Base-by-base conservation (phyloP, 2,888 invertebrate species). In the Megamerina dolium region DNA sequence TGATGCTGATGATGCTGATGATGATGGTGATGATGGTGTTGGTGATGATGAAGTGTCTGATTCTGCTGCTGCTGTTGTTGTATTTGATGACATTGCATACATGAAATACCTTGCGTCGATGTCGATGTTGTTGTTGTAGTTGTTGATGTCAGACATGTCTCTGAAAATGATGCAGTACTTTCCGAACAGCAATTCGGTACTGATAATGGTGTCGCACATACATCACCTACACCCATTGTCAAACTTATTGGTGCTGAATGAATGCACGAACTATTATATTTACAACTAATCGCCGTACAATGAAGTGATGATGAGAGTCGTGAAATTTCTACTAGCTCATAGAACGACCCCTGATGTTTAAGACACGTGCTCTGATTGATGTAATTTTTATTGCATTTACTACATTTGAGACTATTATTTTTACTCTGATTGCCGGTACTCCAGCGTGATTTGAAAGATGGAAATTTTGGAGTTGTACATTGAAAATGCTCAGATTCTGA, bases 271-370 rank as follows among this genome's bases (percentile, higher is more conserved):
- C 57, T 52, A 12, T 54, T 53, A 30, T 63, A 62, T 23, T 58
- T 55, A 44, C 69, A 70, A 38, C 55, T 61, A 13, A 64, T 59
- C 5, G 63, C 54, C 29, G 64, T 56, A 37, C 66, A 67, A 10
- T 62, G 61, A n/a, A 61, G 56, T 12, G 65, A 55, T 9, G 66
- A 61, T 1, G 67, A 63, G 20, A 61, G 57, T 9, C 63, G 61
- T 5, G 67, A 62, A 8, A 68, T 58, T 43, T 70, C 66, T 6
- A 70, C 61, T 3, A 70, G 53, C 35, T 70, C 69, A 37, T 68
- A 70, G 20, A 70, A 64, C 0, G 70, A 61, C 5, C 63, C 54
- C 27, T 64, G 59, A 45, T 63, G 63, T 20, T 57, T 59, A 3
- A 64, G 39, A 17, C 27, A 38, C 3, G 19, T 17, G 4, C 18